Conservation (phyloP, 2,113 vertebrate genomes). For the Emydocephalus ijimae region DNA sequence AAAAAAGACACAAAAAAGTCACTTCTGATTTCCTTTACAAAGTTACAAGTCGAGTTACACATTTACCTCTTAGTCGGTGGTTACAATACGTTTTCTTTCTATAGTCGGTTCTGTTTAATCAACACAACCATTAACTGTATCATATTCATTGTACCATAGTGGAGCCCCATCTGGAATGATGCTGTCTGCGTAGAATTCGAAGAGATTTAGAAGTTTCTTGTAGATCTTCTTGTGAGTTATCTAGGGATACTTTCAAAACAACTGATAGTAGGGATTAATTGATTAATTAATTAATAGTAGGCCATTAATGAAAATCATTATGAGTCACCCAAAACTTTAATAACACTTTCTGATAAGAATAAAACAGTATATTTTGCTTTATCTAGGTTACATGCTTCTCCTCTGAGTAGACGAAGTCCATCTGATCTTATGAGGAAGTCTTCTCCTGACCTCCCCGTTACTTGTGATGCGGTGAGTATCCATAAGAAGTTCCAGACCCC, state of each 20-base stretch:
- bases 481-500: background rate
- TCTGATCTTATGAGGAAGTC: conserved; percentile 74
- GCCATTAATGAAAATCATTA: background rate
- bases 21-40: background rate
- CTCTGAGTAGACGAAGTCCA: conserved; percentile 76
- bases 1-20: no score
- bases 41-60: no score
- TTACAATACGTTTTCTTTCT: background rate
- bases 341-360: conserved; percentile 15
- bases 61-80: no score
- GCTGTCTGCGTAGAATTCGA: no score
- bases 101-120: background rate
- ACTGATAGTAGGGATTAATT: background rate
- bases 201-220: no score
- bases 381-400: conserved; percentile 81
- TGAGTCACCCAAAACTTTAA: background rate
- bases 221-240: no score
- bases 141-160: background rate
- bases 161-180: background rate
- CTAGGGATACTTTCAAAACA: no score
- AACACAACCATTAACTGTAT: background rate
- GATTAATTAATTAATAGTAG: no score
- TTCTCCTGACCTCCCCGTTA: conserved; percentile 64
- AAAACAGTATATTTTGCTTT: background rate
- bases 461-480: conserved; percentile 76